Base-by-base conservation (phyloP, 2,113 vertebrate species). In the Zosterops lateralis region DNA sequence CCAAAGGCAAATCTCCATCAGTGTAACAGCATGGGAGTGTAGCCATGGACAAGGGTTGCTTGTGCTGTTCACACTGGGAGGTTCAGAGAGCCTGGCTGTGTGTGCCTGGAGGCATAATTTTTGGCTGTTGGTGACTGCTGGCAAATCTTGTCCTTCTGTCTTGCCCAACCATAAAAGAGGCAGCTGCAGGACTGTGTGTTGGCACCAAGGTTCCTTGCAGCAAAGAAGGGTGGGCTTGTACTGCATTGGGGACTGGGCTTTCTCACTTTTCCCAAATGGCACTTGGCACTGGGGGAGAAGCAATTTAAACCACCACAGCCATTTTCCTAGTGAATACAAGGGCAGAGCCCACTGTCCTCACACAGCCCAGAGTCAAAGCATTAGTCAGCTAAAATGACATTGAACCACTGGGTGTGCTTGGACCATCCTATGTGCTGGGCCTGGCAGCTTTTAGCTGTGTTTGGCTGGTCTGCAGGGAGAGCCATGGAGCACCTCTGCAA, bases 401-500 rank as follows among this genome's bases (percentile, higher is more conserved):
- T 0, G 7, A 89, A 38, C 19, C 42, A 14, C 24, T 17, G 61
- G 38, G 28, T 44, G 76, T n/a, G 34, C 84, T 83, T 66, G 57
- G 75, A 26, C 20, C 44, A 34, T 14, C 0, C 0, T 38, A 6
- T 0, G 0, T 31, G 47, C 62, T 36, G 29, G n/a, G 54, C 45
- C 64, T 28, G 75, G 71, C 68, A 81, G 73, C 62, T 47, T 34
- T 45, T 1, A 15, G 48, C 87, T 58, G 70, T 1, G 0, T 2
- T 56, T 54, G 53, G 16, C 17, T 0, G 0, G 28, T 14, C 31
- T 83, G 54, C 44, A 89, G 17, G 60, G 26, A 79, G 28, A n/a
- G 34, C 54, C 80, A 51, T 34, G 60, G 51, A 89, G 29, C 60
- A 73, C 42, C 60, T 44, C 74, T 73, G 34, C 45, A 47, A 57